Evolutionary conservation across 1,140 invertebrate species (phyloP), one percentile per base, ranked within the genome.

Genomic region (Limonius californicus): DNA sequence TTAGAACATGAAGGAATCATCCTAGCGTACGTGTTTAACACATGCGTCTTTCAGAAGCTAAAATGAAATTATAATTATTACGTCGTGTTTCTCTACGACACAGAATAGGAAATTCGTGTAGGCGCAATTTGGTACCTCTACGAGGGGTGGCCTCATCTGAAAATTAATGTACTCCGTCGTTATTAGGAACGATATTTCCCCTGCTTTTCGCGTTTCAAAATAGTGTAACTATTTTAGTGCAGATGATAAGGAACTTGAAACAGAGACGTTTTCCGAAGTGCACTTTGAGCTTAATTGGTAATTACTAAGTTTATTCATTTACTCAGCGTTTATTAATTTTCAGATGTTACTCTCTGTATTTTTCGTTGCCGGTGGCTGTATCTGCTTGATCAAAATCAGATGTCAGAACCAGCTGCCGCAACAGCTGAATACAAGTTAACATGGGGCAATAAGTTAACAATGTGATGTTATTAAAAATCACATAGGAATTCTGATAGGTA

Each of bases 1-100:
- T 65, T 60, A 50, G 45, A 65, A 65, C 59, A 62, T 65, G 63
- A 62, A 60, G 63, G 61, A 54, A 65, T 65, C 63, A 65, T 60
- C 63, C 53, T 57, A 58, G 45, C 63, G 61, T 62, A 65, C 54
- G 63, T 65, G 63, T 62, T 65, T 50, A 50, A 50, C 45, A 50
- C 45, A 50, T 50, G 45, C 45, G 45, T 19, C 45, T 50, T 50
- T 50, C 45, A 12, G 45, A 50, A 50, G 45, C 45, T 50, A 50
- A 50, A 50, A 50, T 50, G 45, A 50, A 50, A 50, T 50, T 50
- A 50, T 50, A 50, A 50, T 50, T 50, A 50, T 50, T 50, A 50
- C 45, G 45, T 18, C 45, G 45, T 21, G 16, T 50, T 50, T 50
- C 45, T 11, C 20, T 18, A 50, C 20, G 45, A 50, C 18, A 50